These are phyloP conservation scores for Poeciliopsis turneri DNA, from an alignment of 2,797 vertebrate species.

Conservation along the genomic window DNA sequence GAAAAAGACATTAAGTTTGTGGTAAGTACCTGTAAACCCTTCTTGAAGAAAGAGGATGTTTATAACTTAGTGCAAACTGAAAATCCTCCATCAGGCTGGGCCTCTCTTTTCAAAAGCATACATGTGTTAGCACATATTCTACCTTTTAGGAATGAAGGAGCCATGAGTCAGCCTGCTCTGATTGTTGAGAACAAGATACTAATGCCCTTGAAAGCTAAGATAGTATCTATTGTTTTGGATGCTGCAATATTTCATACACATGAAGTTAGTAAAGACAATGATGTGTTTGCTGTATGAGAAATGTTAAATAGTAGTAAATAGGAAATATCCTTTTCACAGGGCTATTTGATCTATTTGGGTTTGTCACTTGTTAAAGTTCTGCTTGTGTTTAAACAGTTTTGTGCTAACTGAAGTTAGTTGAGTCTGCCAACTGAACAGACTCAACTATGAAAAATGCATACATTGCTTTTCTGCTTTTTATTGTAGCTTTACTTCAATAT, in stretches of 20 bases:
- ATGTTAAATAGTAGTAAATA: background rate
- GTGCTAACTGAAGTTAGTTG: background rate
- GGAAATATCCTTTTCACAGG: background rate
- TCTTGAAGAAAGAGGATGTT: background rate
- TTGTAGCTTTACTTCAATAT: background rate
- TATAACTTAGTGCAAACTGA: background rate
- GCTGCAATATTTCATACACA: background rate
- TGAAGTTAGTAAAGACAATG: background rate
- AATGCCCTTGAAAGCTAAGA: background rate
- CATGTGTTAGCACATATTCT: background rate
- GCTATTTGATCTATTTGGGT: background rate
- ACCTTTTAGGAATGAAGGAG: background rate
- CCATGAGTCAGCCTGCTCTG: background rate
- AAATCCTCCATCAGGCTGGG: background rate
- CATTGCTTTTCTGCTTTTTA: background rate
- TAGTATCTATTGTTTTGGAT: background rate
- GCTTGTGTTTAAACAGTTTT: background rate
- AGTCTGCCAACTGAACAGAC: background rate
- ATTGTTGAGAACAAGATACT: background rate
- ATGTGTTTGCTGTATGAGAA: background rate
- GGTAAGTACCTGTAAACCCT: background rate
- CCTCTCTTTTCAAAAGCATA: background rate
- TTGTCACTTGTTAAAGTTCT: background rate
- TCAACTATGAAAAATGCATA: background rate
- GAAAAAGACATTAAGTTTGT: background rate